Evolutionary conservation across 2,113 vertebrate species (phyloP).

Genomic region (Cephalopterus ornatus): DNA sequence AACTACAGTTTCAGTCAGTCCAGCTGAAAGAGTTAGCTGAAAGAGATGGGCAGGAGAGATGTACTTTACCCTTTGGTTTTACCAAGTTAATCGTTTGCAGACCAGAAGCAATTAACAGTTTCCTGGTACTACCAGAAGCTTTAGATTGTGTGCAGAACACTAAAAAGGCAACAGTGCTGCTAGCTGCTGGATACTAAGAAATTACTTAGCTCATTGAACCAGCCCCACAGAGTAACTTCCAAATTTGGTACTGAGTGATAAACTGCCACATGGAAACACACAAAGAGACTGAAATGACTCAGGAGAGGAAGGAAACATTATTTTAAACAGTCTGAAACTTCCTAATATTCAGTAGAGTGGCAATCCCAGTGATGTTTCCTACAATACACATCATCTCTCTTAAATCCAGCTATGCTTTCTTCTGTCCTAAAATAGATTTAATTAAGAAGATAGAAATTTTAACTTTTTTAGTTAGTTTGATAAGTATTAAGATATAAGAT

Average conservation of each 20-base stretch:
- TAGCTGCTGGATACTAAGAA: neutral
- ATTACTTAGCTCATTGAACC: neutral
- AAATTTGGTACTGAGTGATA: slow-evolving; percentile 28
- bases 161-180: neutral
- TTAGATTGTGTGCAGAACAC: neutral
- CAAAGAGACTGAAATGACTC: neutral
- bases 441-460: neutral
- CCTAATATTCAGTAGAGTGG: neutral
- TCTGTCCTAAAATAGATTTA: neutral
- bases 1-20: neutral
- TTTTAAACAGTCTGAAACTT: neutral
- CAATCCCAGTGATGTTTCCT: neutral
- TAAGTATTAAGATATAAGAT: neutral
- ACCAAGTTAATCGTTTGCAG: neutral
- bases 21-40: neutral
- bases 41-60: neutral
- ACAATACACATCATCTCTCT: neutral
- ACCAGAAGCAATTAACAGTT: neutral
- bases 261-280: neutral
- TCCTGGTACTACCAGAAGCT: neutral
- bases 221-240: neutral
- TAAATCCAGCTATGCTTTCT: neutral
- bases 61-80: neutral
- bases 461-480: neutral
- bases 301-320: neutral